phyloP scores from a whole-genome alignment of 2,888 invertebrate species.

The Autographa gamma region DNA sequence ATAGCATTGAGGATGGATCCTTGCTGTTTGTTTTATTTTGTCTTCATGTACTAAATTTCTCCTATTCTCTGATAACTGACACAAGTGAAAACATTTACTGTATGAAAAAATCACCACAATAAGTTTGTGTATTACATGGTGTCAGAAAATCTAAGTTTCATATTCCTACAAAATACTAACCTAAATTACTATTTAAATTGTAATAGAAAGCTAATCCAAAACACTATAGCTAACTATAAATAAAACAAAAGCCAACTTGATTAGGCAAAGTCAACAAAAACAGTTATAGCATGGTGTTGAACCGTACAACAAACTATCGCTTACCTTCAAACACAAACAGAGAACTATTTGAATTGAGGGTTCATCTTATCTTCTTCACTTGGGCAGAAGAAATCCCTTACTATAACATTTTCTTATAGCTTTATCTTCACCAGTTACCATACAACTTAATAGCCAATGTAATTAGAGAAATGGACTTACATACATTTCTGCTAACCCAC shows the following conservation, averaged over 20 bases:
- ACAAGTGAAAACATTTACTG: no score
- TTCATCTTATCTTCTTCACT: neutral
- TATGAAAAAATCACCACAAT: no score
- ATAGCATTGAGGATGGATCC: constrained; percentile 9
- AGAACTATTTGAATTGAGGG: neutral
- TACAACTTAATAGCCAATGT: constrained; percentile 2
- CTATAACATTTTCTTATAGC: neutral
- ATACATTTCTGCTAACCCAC: constrained; percentile 2
- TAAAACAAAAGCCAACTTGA: no score
- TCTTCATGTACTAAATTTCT: no score
- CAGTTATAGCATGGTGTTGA: constrained; percentile 1
- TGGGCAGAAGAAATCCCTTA: neutral
- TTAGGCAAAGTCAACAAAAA: neutral
- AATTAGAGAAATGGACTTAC: neutral
- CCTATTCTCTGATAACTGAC: no score
- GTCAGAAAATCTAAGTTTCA: no score
- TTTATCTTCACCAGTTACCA: neutral
- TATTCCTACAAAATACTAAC: no score
- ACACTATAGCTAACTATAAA: neutral
- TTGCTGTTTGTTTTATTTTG: neutral
- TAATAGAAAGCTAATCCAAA: neutral
- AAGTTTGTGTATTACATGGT: no score
- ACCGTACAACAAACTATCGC: neutral
- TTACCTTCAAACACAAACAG: neutral
- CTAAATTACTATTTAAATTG: no score